Evolutionary conservation across 2,797 vertebrate genomes (phyloP).

Genomic region (Eptatretus atami): DNA sequence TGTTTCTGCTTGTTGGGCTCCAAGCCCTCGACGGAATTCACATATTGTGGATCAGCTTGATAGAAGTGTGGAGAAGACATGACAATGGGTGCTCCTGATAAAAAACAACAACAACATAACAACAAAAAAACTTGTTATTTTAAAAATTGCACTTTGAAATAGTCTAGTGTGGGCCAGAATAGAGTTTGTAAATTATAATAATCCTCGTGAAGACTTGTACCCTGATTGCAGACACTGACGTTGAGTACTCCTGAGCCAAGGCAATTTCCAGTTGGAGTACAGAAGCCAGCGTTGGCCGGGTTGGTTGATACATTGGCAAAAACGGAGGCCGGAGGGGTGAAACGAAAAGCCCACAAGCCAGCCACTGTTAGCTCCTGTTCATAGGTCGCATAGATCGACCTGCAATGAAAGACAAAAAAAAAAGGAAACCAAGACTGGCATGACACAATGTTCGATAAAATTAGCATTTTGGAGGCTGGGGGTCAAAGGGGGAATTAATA

Average conservation of each 20-base stretch:
- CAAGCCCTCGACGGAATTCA: conserved; percentile 36
- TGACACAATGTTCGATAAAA: no score
- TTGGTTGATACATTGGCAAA: conserved; percentile 12
- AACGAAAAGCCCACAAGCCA: conserved; percentile 27
- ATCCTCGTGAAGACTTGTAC: conserved; percentile 11
- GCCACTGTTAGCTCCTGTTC: conserved; percentile 28
- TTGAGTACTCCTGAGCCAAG: conserved; percentile 25
- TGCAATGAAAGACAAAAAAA: conserved; percentile 9
- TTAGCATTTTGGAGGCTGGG: no score
- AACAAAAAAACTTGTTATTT: no score
- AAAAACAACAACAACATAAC: neutral
- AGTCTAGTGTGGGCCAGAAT: no score
- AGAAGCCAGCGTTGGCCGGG: conserved; percentile 25
- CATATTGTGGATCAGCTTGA: conserved; percentile 35
- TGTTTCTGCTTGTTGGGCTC: conserved; percentile 38
- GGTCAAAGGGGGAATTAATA: no score
- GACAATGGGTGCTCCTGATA: conserved; percentile 49
- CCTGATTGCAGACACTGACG: conserved; percentile 29
- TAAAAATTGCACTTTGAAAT: no score
- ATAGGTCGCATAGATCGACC: conserved; percentile 29
- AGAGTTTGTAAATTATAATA: neutral
- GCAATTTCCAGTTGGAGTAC: conserved; percentile 16
- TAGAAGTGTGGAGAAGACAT: conserved; percentile 88
- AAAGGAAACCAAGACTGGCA: no score
- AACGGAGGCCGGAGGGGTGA: conserved; percentile 21